Evolutionary conservation across 2,888 invertebrate genomes (phyloP), one percentile per base, ranked within the genome.

Genomic region (Sceliomorpha sp.): DNA sequence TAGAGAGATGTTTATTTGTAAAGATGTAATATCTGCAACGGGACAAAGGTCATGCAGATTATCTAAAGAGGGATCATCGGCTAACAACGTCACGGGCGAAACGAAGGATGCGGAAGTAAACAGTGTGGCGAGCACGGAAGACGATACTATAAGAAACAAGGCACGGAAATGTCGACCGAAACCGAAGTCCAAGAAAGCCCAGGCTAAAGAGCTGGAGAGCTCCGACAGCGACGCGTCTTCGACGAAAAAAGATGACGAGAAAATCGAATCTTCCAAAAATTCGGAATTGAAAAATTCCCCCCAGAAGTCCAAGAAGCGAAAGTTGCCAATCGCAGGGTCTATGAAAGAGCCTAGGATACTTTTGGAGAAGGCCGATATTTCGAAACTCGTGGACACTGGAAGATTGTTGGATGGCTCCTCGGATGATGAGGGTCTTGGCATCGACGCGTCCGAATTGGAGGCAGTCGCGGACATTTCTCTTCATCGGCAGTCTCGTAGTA

Each of bases 1-100:
- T 32, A 91, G 92, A 74, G 93, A 93, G 78, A 93, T 93, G 91
- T 93, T 93, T 77, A 91, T 93, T 50, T 90, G 91, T 71, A 91
- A 92, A 70, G 92, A 91, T 20, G 91, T 93, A 1, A 83, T 92
- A 15, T 91, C 91, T 47, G 90, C 92, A 8, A 91, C 91, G 1
- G 93, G 93, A 7, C 90, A 92, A 78, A 88, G 94, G 71, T 91
- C 91, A 89, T 93, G 93, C 80, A 90, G 92, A 40, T 80, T 92
- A 51, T 89, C 91, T 20, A 92, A 91, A 85, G 88, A 91, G 62
- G 87, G 85, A 7, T 88, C 89, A 40, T 48, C 44, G 2, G 60
- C 60, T 24, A 48, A 40, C 17, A 39, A 45, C 7, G n/a, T n/a
- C n/a, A n/a, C n/a, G n/a, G n/a, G n/a, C n/a, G n/a, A n/a, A n/a